Evolutionary conservation across 2,797 vertebrate genomes (phyloP).

Genomic region (Nannoperca obscura): DNA sequence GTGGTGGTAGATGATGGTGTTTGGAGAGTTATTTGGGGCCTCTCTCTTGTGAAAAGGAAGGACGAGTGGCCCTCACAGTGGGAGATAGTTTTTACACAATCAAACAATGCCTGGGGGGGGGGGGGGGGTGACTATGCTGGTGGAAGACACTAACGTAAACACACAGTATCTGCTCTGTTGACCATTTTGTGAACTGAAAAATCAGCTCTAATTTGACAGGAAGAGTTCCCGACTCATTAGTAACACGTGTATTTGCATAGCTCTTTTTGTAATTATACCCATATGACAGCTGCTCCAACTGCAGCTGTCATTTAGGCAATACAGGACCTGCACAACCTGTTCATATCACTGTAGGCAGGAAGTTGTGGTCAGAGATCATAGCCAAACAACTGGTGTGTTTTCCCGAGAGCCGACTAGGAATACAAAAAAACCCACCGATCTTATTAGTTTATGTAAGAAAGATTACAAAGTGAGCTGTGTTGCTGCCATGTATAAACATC

Average conservation of each 20-base stretch:
- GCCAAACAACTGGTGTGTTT: slow-evolving; percentile 44
- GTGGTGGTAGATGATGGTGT: slow-evolving; percentile 24
- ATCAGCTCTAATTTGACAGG: background rate
- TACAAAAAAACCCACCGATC: background rate
- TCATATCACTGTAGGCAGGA: slow-evolving; percentile 23
- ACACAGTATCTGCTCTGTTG: background rate
- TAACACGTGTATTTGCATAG: slow-evolving; percentile 22
- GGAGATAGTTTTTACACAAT: slow-evolving; percentile 43
- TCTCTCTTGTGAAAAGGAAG: slow-evolving; percentile 42
- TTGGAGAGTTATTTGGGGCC: slow-evolving; percentile 36
- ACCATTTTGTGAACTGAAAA: background rate
- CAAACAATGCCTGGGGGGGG: slow-evolving; percentile 41
- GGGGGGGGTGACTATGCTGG: slow-evolving; percentile 5
- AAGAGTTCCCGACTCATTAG: background rate
- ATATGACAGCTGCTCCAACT: slow-evolving; percentile 52
- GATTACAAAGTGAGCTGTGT: background rate
- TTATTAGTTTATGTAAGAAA: background rate
- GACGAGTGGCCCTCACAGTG: slow-evolving; percentile 45
- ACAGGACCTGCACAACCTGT: slow-evolving; percentile 59
- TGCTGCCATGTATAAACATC: too few relatives aligned
- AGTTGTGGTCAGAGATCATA: slow-evolving; percentile 50
- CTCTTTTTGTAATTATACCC: slow-evolving; percentile 28
- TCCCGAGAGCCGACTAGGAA: background rate
- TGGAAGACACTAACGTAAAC: slow-evolving; percentile 36
- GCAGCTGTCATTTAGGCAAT: slow-evolving; percentile 51